A percentile compares a stretch with the other conserved stretches of the same genome.
Conservation (phyloP, 2,797 vertebrate genomes). For the Momotus momota region DNA sequence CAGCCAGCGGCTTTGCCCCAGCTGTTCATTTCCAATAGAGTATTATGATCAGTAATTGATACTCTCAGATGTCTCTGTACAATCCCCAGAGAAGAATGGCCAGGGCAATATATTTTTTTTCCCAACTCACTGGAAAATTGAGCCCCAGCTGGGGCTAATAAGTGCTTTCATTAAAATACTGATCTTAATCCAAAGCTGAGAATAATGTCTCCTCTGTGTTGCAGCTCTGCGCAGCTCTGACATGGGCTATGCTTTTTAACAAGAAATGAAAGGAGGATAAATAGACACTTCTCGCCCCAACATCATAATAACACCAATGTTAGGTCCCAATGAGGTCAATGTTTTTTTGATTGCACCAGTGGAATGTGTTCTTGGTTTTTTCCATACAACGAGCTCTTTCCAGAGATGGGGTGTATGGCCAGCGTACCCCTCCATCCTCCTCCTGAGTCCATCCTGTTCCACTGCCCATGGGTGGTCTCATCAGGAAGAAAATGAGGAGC, state of each 20-base stretch:
- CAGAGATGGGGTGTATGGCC: neutral
- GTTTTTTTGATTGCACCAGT: neutral
- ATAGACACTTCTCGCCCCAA: slow-evolving; percentile 59
- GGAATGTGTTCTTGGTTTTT: slow-evolving; percentile 18
- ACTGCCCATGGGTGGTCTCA: neutral
- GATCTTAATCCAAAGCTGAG: slow-evolving; percentile 69
- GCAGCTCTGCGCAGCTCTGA: slow-evolving; percentile 46
- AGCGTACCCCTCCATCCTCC: neutral
- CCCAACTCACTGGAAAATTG: slow-evolving; percentile 73
- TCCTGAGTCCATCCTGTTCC: neutral
- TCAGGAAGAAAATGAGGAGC: neutral
- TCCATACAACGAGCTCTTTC: neutral
- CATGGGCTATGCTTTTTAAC: slow-evolving; percentile 74
- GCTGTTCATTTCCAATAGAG: slow-evolving; percentile 71
- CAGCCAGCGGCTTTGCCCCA: slow-evolving; percentile 58
- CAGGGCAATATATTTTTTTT: slow-evolving; percentile 69
- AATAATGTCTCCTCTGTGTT: slow-evolving; percentile 78
- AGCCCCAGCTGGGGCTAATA: slow-evolving; percentile 78
- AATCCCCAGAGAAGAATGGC: slow-evolving; percentile 74
- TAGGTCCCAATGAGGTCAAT: slow-evolving; percentile 15
- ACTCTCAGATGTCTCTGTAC: slow-evolving; percentile 63
- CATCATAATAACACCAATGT: neutral
- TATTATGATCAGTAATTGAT: slow-evolving; percentile 73
- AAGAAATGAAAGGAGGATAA: slow-evolving; percentile 70
- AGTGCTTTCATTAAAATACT: slow-evolving; percentile 76